These are phyloP conservation scores for Silurus lanzhouensis DNA, from an alignment of 2,797 vertebrate species.

Conservation along the genomic window DNA sequence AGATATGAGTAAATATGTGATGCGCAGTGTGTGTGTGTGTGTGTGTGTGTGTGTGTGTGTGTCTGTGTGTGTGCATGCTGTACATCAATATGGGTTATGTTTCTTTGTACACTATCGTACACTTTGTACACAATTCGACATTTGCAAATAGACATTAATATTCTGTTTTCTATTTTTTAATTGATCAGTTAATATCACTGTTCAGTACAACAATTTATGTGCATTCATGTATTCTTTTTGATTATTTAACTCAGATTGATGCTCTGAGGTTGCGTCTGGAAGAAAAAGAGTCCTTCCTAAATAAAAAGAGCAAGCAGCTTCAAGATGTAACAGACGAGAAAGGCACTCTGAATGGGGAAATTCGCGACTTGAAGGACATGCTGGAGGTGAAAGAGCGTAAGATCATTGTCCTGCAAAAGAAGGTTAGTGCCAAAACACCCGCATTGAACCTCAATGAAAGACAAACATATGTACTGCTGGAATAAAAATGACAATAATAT, in stretches of 20 bases:
- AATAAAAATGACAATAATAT: not conserved
- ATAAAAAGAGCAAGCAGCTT: slow-evolving; percentile 96
- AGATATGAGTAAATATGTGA: not conserved
- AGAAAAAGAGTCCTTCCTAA: slow-evolving; percentile 93
- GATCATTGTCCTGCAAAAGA: slow-evolving; percentile 93
- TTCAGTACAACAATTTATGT: not conserved
- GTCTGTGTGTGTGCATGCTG: not conserved
- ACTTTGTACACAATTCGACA: not conserved
- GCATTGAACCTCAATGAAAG: not conserved
- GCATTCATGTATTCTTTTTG: not conserved
- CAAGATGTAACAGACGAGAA: slow-evolving; percentile 96
- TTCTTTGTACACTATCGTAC: not conserved
- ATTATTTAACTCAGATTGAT: slow-evolving; percentile 80
- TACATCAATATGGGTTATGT: not conserved
- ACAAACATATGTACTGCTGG: not conserved
- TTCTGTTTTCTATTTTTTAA: not conserved
- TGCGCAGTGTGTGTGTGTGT: not conserved
- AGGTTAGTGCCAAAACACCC: slow-evolving; percentile 71
- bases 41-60: too few species aligned
- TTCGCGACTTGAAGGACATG: slow-evolving; percentile 97
- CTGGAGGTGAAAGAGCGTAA: slow-evolving; percentile 97
- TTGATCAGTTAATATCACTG: not conserved
- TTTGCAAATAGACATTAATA: not conserved
- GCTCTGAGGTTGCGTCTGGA: slow-evolving; percentile 89
- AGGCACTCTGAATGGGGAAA: slow-evolving; percentile 90